Percentiles rank a stretch among this genome's conserved stretches.
These are phyloP conservation scores for Xiphophorus hellerii DNA, from an alignment of 2,113 vertebrate species.

Conservation along the genomic window DNA sequence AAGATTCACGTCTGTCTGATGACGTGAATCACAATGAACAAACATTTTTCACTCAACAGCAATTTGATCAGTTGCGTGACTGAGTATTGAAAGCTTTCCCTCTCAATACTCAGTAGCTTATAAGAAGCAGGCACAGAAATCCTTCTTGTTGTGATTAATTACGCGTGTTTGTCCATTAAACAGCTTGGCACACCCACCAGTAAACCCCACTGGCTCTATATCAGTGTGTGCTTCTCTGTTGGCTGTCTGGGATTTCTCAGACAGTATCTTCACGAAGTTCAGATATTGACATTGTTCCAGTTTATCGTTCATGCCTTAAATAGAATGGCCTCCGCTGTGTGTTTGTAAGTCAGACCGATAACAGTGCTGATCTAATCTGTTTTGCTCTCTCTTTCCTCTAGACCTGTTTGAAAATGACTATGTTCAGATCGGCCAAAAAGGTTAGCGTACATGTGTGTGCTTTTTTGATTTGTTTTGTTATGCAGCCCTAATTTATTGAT, in stretches of 20 bases:
- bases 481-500: neutral
- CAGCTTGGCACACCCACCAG: constrained; percentile 2
- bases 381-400: constrained; percentile 37
- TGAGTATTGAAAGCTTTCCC: neutral
- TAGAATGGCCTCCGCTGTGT: constrained; percentile 23
- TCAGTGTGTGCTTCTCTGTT: constrained; percentile 7
- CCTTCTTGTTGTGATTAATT: constrained; percentile 13
- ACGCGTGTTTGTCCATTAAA: constrained; percentile 34
- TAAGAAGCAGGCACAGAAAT: neutral
- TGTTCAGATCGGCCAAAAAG: constrained; percentile 78
- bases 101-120: neutral
- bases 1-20: neutral
- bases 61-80: neutral
- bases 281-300: constrained; percentile 45
- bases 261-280: constrained; percentile 32
- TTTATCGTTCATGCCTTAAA: constrained; percentile 53
- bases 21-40: neutral
- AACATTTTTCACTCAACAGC: neutral
- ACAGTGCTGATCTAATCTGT: constrained; percentile 22
- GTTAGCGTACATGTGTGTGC: constrained; percentile 47
- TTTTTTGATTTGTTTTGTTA: neutral
- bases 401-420: constrained; percentile 82
- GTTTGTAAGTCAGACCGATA: constrained; percentile 57
- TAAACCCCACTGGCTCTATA: constrained; percentile 21
- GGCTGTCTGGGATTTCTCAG: constrained; percentile 48